Base-by-base conservation (phyloP, 1,140 invertebrate genomes). In the Odontomachus brunneus region DNA sequence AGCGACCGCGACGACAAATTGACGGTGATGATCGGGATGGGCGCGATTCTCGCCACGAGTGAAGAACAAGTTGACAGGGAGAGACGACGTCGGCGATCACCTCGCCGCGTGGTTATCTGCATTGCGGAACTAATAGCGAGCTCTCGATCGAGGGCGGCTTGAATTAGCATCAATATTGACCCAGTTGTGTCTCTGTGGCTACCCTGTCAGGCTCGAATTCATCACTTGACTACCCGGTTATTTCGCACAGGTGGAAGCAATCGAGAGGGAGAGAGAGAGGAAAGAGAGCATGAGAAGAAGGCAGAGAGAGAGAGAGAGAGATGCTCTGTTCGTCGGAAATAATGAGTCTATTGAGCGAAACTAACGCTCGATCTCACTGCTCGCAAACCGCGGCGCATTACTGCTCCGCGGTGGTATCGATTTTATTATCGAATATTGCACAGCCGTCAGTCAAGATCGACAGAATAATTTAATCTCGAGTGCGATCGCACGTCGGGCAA, bases 401-500 rank as follows among this genome's bases (percentile, higher is more conserved):
- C 1, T 2, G 12, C 22, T 12, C n/a, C n/a, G n/a, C n/a, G n/a
- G n/a, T n/a, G n/a, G 26, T 67, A 78, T 67, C 51, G 33, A 14
- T 26, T 80, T 71, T 78, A 59, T 29, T 71, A 71, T 33, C 38
- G 33, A 38, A 55, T 51, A 26, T 51, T 14, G 9, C 5, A 44
- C 19, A 14, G 11, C 19, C 33, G 17, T 67, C 51, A 29, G 14
- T 75, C 44, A 26, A 17, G 71, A 67, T 71, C 69, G 73, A 80
- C 67, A 44, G 81, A 83, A 86, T 87, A 57, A 80, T 80, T 80
- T 57, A 33, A 80, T 80, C 24, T 29, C 51, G n/a, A 71, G 62
- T 48, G 59, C 51, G 66, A 71, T 80, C 38, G 51, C 72, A 7
- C 9, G 38, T 86, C 86, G 55, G 65, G 71, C 72, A 88, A 82